Percentiles rank a stretch among this genome's conserved stretches.
These are phyloP conservation scores for Miichthys miiuy DNA, from an alignment of 2,797 vertebrate genomes.

Conservation along the genomic window DNA sequence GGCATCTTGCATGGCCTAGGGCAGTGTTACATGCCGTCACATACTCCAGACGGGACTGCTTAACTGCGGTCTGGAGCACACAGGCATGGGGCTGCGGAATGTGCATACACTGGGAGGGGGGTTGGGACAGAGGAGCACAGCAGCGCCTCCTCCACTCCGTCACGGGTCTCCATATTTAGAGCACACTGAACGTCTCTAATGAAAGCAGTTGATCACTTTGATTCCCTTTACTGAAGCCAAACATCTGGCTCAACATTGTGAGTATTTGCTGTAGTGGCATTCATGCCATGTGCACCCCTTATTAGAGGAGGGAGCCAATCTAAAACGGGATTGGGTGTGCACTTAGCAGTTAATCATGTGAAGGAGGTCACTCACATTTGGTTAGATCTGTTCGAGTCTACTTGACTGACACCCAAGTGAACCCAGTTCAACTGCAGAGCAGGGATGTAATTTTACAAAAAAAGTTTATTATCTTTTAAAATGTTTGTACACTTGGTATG, in stretches of 20 bases:
- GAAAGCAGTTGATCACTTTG: conserved; percentile 72
- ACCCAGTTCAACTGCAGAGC: neutral
- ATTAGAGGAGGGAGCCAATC: conserved; percentile 50
- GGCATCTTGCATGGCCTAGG: conserved; percentile 77
- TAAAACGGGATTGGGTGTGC: conserved; percentile 60
- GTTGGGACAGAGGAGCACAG: conserved; percentile 43
- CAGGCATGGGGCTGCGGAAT: conserved; percentile 78
- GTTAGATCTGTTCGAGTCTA: neutral
- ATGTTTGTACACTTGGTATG: conserved; percentile 90
- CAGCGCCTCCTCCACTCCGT: conserved; percentile 56
- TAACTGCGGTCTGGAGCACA: conserved; percentile 85
- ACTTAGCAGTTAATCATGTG: conserved; percentile 45
- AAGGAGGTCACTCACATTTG: conserved; percentile 30
- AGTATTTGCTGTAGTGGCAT: conserved; percentile 30
- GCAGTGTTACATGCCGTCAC: conserved; percentile 83
- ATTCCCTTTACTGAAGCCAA: conserved; percentile 52
- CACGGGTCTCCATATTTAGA: conserved; percentile 64
- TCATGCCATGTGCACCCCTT: conserved; percentile 39
- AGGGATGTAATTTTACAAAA: conserved; percentile 81
- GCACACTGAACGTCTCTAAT: conserved; percentile 62
- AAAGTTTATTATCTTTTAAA: conserved; percentile 90
- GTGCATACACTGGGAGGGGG: conserved; percentile 62
- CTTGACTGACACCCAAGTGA: conserved; percentile 12
- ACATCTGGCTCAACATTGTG: conserved; percentile 68
- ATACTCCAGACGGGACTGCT: conserved; percentile 86